phyloP scores from a whole-genome alignment of 2,113 vertebrate species.

The Stigmatopora argus region DNA sequence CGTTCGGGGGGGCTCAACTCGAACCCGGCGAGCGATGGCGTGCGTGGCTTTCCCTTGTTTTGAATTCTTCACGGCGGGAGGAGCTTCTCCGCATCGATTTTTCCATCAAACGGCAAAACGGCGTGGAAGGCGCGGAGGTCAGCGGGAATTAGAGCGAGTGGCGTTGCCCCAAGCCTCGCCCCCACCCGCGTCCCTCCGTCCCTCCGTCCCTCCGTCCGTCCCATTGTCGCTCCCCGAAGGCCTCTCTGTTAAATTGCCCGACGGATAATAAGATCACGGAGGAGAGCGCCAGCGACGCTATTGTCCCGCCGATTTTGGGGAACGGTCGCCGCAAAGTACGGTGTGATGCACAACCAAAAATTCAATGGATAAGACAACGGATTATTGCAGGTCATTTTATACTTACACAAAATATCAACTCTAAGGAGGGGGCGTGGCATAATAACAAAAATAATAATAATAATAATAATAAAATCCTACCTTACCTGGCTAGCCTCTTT shows the following conservation, averaged over 20 bases:
- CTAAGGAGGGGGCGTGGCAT: no score
- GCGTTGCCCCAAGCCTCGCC: no score
- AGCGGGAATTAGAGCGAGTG: conserved; percentile 62
- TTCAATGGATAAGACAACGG: no score
- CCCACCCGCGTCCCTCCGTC: conserved; percentile 19
- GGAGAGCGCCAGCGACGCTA: conserved; percentile 58
- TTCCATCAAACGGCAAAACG: conserved; percentile 68
- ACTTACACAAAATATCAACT: no score
- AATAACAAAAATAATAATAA: no score
- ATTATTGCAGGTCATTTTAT: no score
- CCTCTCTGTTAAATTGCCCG: conserved; percentile 71
- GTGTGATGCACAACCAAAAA: no score
- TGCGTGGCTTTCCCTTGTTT: conserved; percentile 57
- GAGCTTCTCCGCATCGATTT: conserved; percentile 64
- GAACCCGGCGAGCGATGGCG: conserved; percentile 26
- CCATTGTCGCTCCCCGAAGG: conserved; percentile 67
- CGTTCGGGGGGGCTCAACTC: neutral
- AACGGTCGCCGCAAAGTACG: no score
- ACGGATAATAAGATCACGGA: conserved; percentile 68
- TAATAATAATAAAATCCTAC: no score
- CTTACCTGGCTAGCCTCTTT: no score
- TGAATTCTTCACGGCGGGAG: conserved; percentile 54
- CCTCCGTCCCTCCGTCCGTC: conserved; percentile 26
- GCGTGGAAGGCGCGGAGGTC: conserved; percentile 62
- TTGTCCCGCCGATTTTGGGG: conserved; percentile 24